Evolutionary conservation across 2,113 vertebrate genomes (phyloP), one percentile per base, ranked within the genome.

Genomic region (Epinephelus moara): DNA sequence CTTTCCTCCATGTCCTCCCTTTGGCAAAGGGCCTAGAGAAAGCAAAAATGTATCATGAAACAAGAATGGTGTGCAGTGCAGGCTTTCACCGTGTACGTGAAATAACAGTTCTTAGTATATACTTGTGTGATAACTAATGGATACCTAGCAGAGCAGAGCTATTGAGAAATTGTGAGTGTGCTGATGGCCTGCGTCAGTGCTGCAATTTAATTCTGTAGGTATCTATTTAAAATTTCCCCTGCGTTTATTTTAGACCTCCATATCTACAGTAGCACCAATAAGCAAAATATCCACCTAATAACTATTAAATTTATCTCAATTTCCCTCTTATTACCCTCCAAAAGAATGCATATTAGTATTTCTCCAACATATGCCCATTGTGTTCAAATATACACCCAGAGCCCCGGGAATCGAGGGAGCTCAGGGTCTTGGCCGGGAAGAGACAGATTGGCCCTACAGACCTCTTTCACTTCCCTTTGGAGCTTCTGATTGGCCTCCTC

Each of bases 1-100:
- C 97, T 91, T 75, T 98, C 97, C 79, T 98, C 97, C 97, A 98
- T 98, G 84, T 98, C 97, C 81, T 98, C 97, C 59, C 97, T 93
- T 91, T 98, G 97, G 23, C 97, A 97, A 88, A 98, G 92, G 0
- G 97, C 97, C 97, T 98, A 84, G 18, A 78, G 63, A 69, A 82
- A 8, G 30, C 49, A 82, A 52, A 59, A 25, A 56, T 55, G 12
- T 45, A 76, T 80, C 19, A 76, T 49, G 25, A 78, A 53, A 77
- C 33, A 67, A 40, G 30, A 82, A 37, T 40, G 18, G 78, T 33
- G 21, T 47, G 50, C 25, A 69, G 60, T 11, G 11, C 21, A 49
- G 50, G 47, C 23, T 18, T 52, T 52, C 14, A 49, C 18, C 23
- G 55, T 23, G 33, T 49, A 60, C 19, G 79, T 27, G 23, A 62